These are phyloP conservation scores for Paratrypauchen microcephalus DNA, from an alignment of 2,797 vertebrate genomes.

Conservation along the genomic window DNA sequence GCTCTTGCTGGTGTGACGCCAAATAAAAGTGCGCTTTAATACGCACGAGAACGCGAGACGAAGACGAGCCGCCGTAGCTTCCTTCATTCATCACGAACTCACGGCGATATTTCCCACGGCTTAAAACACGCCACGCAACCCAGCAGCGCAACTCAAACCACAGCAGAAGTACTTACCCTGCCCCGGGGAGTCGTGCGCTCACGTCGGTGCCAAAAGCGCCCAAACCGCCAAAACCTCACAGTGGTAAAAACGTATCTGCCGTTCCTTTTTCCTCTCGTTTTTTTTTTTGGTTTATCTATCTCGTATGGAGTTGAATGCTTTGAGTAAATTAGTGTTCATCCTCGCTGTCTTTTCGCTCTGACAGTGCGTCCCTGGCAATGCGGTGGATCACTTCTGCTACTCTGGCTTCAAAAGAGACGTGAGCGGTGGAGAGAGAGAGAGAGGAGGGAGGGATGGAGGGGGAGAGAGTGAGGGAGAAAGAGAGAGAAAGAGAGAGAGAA, in stretches of 20 bases:
- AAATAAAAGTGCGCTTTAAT: slow-evolving; percentile 1
- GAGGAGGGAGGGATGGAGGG: slow-evolving; percentile 28
- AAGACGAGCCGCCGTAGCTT: slow-evolving; percentile 13
- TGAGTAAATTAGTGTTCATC: slow-evolving; percentile 54
- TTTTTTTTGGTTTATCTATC: background rate
- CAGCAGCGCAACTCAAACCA: slow-evolving; percentile 11
- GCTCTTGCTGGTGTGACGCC: background rate
- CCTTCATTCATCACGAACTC: slow-evolving; percentile 24
- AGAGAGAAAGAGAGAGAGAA: slow-evolving; percentile 8
- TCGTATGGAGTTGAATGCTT: slow-evolving; percentile 25
- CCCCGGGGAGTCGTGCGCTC: slow-evolving; percentile 67
- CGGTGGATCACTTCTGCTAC: slow-evolving; percentile 67
- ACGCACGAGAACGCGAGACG: background rate
- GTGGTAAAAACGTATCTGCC: slow-evolving; percentile 54
- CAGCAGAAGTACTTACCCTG: slow-evolving; percentile 67
- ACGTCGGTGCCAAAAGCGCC: slow-evolving; percentile 68
- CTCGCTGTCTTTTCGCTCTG: slow-evolving; percentile 45
- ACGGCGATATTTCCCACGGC: slow-evolving; percentile 17
- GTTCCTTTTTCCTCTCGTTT: background rate
- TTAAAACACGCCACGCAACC: slow-evolving; percentile 28
- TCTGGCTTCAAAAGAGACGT: slow-evolving; percentile 55
- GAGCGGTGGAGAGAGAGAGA: slow-evolving; percentile 31
- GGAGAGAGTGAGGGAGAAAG: slow-evolving; percentile 14
- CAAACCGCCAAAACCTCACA: slow-evolving; percentile 68
- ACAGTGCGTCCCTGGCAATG: slow-evolving; percentile 67